Base-by-base conservation (phyloP, 2,113 vertebrate species). In the Macquaria ambigua region DNA sequence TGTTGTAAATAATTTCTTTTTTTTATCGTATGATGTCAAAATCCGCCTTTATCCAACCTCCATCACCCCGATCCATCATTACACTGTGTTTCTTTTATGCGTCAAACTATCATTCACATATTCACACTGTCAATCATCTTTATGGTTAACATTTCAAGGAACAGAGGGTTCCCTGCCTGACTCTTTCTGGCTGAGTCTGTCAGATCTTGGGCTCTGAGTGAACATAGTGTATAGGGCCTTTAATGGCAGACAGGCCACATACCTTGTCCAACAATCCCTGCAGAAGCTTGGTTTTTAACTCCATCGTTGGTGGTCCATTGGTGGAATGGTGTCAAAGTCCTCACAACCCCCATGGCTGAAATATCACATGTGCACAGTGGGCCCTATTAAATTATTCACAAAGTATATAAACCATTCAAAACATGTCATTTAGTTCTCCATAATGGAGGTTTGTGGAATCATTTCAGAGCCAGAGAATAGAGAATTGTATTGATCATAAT, bases 111-210 rank as follows among this genome's bases (percentile, higher is more conserved):
- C 86, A 74, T 90, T 90, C 81, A 83, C 75, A 80, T 92, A 86
- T 90, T 90, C 73, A 85, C 68, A 16, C 83, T 92, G 93, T 94
- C 93, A 90, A 61, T 95, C 93, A 93, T 75, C 56, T 89, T 90
- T 87, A 93, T 84, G 81, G 84, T 77, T 80, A 80, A 88, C 84
- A 77, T 87, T 89, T 90, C 21, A 89, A 82, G 85, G 82, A 87
- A 68, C 55, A 73, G 61, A 73, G 18, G 20, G 64, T 82, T 84
- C 34, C 34, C 61, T 56, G 11, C 4, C 37, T 75, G 72, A 83
- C 43, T 58, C 69, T 85, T 74, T 70, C 78, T 64, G 25, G 79
- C 71, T 69, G n/a, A 62, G 20, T 69, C 79, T 84, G 66, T 79
- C 77, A 87, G 72, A 76, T 82, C 64, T 85, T 62, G 41, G 41